Base-by-base conservation (phyloP, 2,113 vertebrate species). In the Caranx ignobilis region DNA sequence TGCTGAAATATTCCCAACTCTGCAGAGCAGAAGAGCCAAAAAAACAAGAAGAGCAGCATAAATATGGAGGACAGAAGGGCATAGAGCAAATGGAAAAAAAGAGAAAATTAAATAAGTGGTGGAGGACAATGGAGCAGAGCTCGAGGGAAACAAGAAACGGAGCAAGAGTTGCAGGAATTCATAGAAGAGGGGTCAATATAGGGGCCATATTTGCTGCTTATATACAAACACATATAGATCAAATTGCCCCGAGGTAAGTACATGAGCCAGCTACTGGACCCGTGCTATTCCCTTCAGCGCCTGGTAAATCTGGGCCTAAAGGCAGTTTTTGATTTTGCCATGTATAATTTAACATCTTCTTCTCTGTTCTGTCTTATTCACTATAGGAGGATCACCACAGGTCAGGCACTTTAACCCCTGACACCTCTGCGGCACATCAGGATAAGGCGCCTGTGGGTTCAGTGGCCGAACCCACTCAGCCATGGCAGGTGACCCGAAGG, bases 401-500 rank as follows among this genome's bases (percentile, higher is more conserved):
- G 61, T 67, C 68, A 63, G 52, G 31, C 54, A 43, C 81, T 62
- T 43, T n/a, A 41, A 50, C 68, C 69, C 67, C 48, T 1, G 3
- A 60, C 0, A 1, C 66, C 45, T 75, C 71, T 16, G 41, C 69
- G 47, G 34, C 26, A 2, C 77, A 55, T 68, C 47, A 48, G 72
- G 75, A 64, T 39, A 77, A 81, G 5, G 54, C 18, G 6, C 59
- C 11, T 2, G 41, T 41, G 35, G 70, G 18, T 16, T 12, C 18
- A 10, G 52, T 19, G 21, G 52, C 69, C 11, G 86, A 61, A 11
- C 80, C 89, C 70, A 89, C 82, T 72, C 89, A 90, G 63, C 86
- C 93, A 31, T 95, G 94, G 93, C 94, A 96, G 73, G 84, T 94
- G 69, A 94, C 93, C 1, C 78, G 82, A 26, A 92, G 86, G 37